Evolutionary conservation across 2,113 vertebrate species (phyloP), one percentile per base, ranked within the genome.

Genomic region (Mola mola): DNA sequence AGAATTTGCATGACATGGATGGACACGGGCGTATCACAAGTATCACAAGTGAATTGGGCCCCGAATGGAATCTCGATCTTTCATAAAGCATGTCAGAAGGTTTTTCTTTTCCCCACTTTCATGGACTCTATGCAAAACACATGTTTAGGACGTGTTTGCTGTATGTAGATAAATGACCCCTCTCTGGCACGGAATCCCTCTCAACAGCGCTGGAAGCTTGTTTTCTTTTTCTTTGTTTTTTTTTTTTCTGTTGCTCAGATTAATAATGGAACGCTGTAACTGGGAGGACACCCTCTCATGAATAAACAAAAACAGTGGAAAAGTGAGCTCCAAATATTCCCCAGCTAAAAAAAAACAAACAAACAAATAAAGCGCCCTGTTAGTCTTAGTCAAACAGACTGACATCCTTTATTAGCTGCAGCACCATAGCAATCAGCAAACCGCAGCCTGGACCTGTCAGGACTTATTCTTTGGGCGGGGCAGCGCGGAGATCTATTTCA

Each of bases 261-360:
- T 84, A 86, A 87, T 87, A 81, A 88, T 85, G 86, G 85, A 86
- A 88, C 78, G 66, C 61, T 79, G 55, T 67, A 67, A 77, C 63
- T 79, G 81, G 81, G 84, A 88, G 75, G 79, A 82, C 55, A 62
- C 78, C 74, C 55, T 46, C 65, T 85, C 73, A 66, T 79, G 82
- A 84, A 85, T 79, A 89, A 87, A 88, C 85, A 91, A 79, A 81
- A 88, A 86, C 57, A 82, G 82, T 76, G 90, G 89, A 83, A 93
- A 92, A 88, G 69, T 88, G 41, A 79, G 72, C 83, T 77, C 59
- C 66, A 82, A 72, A 81, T 87, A 82, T 88, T 87, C 81, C 85
- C 81, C 71, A 76, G 70, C 44, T 66, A 72, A 76, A 78, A 70
- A 76, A 52, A 43, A 48, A 42, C 24, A 46, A 38, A 51, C 16